Conservation (phyloP, 2,797 vertebrate species). For the Rhynchonycteris naso region DNA sequence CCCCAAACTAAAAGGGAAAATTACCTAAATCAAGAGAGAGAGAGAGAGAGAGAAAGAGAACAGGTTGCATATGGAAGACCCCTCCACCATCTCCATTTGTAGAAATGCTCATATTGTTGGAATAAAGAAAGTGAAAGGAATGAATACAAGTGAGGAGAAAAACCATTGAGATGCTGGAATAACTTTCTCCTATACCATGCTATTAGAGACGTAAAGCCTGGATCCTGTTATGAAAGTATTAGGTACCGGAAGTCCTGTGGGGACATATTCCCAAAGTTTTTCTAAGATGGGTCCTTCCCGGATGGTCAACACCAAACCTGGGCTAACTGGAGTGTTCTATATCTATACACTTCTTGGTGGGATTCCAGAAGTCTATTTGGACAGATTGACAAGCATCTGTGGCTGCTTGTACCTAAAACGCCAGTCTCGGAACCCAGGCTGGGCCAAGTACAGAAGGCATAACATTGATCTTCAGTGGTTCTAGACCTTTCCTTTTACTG, state of each 20-base stretch:
- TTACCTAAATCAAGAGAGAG: neutral
- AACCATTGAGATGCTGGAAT: neutral
- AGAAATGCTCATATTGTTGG: too few relatives aligned
- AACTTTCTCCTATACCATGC: neutral
- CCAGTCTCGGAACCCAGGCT: neutral
- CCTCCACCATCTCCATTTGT: neutral
- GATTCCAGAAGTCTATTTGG: neutral
- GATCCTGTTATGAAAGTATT: neutral
- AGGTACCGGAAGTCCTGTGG: neutral
- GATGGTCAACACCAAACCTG: neutral
- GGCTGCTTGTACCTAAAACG: neutral
- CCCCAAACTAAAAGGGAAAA: neutral
- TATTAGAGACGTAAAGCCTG: neutral
- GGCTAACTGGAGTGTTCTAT: neutral
- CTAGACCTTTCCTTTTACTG: neutral
- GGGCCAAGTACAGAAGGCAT: neutral
- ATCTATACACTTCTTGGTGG: neutral
- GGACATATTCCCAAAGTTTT: neutral
- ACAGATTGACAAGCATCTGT: neutral
- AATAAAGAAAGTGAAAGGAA: neutral
- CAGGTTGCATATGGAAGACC: neutral
- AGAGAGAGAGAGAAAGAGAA: neutral
- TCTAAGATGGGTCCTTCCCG: neutral
- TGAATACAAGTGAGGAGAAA: neutral
- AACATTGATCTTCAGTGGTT: neutral